Base-by-base conservation (phyloP, 2,888 invertebrate species). In the Dinocampus coccinellae region DNA sequence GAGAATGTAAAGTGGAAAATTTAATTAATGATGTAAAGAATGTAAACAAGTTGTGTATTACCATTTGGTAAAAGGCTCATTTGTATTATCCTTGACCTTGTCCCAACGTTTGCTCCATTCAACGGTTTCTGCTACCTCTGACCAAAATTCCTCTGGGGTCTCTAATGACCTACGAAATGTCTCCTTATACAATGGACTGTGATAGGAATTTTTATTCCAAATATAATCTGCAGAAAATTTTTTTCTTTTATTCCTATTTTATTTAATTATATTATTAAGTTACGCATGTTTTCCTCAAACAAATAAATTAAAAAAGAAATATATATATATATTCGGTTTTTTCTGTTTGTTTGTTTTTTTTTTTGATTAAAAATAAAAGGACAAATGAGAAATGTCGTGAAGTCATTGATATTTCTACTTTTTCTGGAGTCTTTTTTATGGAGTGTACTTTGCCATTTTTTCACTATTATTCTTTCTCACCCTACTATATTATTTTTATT, bases 1-100 rank as follows among this genome's bases (percentile, higher is more conserved):
- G 0, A 33, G 29, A 3, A 64, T 52, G 11, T 33, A 1, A 64
- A 39, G 3, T 13, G 22, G 33, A 26, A 33, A 47, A 62, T 24
- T 33, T 4, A 26, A 26, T 62, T 26, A 11, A 64, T 39, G 11
- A 57, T 11, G 22, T 34, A 6, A 7, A 22, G n/a, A 1, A 4
- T 33, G 16, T 65, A 20, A 20, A 55, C 16, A 52, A 34, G 9
- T n/a, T n/a, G n/a, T n/a, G 22, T 26, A 29, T 67, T 89, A 97
- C 97, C 97, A 97, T 91, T 95, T 95, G 0, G 96, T 95, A 82
- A 96, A 96, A 0, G 97, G 97, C 62, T 93, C 91, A 79, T 94
- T 92, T 22, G 92, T 92, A 83, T 96, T 92, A 82, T 97, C 97
- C 76, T 97, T 83, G 0, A 97, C 95, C 83, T 90, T 91, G 52